Conservation (phyloP, 2,113 vertebrate species). For the Atractosteus spatula region DNA sequence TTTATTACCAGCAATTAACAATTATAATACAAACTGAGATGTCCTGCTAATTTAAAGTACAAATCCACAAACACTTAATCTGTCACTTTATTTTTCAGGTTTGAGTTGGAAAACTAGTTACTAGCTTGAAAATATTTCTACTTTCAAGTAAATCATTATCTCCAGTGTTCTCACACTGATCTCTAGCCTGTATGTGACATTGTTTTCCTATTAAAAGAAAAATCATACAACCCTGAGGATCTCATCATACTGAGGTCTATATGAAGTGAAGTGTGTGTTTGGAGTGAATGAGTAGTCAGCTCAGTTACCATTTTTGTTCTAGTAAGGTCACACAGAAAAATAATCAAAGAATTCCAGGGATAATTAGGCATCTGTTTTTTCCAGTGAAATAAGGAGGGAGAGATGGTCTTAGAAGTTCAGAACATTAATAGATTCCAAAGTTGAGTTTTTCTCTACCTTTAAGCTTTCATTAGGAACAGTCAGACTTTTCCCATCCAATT, state of each 20-base stretch:
- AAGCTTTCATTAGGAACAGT: too few species aligned
- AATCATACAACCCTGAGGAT: not conserved
- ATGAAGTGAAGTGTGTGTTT: not conserved
- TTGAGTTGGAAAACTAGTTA: too few species aligned
- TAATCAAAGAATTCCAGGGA: conserved; percentile 1
- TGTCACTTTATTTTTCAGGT: too few species aligned
- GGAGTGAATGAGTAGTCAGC: not conserved
- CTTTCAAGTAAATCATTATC: too few species aligned
- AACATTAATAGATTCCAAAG: not conserved
- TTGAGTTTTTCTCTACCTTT: too few species aligned
- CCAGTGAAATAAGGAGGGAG: not conserved
- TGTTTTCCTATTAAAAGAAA: not conserved
- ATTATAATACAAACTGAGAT: too few species aligned
- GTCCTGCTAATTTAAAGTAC: too few species aligned
- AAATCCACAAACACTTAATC: too few species aligned
- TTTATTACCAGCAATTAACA: too few species aligned
- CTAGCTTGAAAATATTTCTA: too few species aligned
- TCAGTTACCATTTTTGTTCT: not conserved
- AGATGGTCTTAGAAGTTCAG: not conserved
- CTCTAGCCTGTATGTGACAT: not conserved
- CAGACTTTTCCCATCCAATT: too few species aligned
- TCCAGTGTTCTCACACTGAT: not conserved
- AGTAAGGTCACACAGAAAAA: not conserved
- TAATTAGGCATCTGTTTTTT: not conserved
- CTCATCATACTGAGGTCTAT: not conserved